Conservation (phyloP, 2,113 vertebrate genomes). For the Thymallus thymallus region DNA sequence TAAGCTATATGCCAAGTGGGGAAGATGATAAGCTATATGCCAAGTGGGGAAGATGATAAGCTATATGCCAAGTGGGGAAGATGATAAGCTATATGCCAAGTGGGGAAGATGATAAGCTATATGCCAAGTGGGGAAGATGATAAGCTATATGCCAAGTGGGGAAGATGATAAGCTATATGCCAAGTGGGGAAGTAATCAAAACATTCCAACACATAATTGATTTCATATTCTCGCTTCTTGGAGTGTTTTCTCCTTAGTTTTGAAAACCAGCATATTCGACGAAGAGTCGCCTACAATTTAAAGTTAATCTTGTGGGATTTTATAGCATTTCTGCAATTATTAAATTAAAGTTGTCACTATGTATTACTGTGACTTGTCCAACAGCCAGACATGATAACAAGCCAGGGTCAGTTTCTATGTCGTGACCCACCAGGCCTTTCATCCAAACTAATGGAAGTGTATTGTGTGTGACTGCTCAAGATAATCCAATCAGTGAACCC, state of each 20-base stretch:
- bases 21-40: too few species aligned
- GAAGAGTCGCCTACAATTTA: background rate
- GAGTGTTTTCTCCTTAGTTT: background rate
- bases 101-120: too few species aligned
- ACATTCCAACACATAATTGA: constrained; percentile 37
- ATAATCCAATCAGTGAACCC: constrained; percentile 18
- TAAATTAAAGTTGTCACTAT: background rate
- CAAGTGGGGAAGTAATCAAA: constrained; percentile 26
- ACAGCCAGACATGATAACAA: constrained; percentile 7
- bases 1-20: too few species aligned
- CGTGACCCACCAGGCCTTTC: background rate
- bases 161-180: constrained; percentile 7
- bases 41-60: too few species aligned
- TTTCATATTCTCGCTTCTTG: constrained; percentile 9
- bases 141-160: too few species aligned
- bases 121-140: too few species aligned
- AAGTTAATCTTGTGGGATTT: background rate
- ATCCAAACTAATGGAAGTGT: background rate
- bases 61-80: too few species aligned
- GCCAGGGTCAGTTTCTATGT: constrained; percentile 11
- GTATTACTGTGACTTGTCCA: background rate
- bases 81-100: too few species aligned
- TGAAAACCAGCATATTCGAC: background rate
- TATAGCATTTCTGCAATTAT: constrained; percentile 2
- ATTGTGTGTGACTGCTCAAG: background rate